Evolutionary conservation across 2,113 vertebrate genomes (phyloP), one percentile per base, ranked within the genome.

Genomic region (Antennarius striatus): DNA sequence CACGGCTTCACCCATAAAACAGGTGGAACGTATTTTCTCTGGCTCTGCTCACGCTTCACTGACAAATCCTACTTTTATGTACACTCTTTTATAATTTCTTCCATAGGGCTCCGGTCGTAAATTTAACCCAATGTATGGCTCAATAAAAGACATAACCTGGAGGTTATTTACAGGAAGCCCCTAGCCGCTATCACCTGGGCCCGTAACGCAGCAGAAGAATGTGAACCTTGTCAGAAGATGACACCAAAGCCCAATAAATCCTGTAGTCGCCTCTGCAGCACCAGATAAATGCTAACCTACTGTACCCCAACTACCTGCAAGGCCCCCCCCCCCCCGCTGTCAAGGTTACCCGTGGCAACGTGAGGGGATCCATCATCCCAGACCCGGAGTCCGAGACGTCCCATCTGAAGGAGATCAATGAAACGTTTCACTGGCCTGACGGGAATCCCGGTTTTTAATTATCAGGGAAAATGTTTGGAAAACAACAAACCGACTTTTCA

Each of bases 171-270:
- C 86, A 63, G 84, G 79, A 72, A 77, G 68, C 77, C 73, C 86
- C 80, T 47, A 63, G 88, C 72, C 17, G 47, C 86, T 75, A 83
- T 90, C 85, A 79, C 81, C 65, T 29, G 40, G 54, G 59, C 68
- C 74, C 51, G 77, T 88, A 90, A 91, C 75, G 79, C 81, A 76
- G 43, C 28, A 79, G 82, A 86, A 90, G 88, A 91, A 92, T 88
- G 88, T 77, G 84, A 70, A 75, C 75, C 84, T 86, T 89, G 87
- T 91, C 88, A 91, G 55, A 13, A 70, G 81, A 75, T 88, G 91
- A 90, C 89, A 87, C 80, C 49, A 78, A 79, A 83, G 84, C 80
- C 80, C 76, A 81, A 86, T 92, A 92, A 92, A 92, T 92, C 86
- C 77, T 10, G n/a, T 63, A 8, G 59, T 75, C 11, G 70, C 63